Conservation (phyloP, 2,797 vertebrate genomes). For the Nannoperca australis region DNA sequence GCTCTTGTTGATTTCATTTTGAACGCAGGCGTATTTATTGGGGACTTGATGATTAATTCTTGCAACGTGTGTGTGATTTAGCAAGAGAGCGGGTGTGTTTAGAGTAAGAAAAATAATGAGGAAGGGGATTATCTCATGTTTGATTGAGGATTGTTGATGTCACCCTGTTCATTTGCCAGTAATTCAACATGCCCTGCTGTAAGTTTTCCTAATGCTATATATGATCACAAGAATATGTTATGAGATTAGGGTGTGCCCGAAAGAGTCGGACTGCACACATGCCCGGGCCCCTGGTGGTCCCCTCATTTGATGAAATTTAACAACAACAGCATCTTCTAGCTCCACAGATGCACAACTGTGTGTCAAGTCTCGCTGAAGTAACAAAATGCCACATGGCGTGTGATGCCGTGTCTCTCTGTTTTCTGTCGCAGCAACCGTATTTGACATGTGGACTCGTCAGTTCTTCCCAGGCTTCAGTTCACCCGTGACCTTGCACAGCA, state of each 20-base stretch:
- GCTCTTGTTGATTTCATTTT: constrained; percentile 41
- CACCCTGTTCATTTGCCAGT: constrained; percentile 31
- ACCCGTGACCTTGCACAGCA: constrained; percentile 37
- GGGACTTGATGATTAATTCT: constrained; percentile 55
- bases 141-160: constrained; percentile 51
- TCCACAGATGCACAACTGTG: constrained; percentile 37
- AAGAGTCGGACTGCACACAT: constrained; percentile 4
- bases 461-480: constrained; percentile 29
- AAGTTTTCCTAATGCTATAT: constrained; percentile 31
- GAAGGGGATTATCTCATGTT: constrained; percentile 56
- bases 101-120: constrained; percentile 38
- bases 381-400: constrained; percentile 29
- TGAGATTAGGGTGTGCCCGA: constrained; percentile 11
- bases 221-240: constrained; percentile 29
- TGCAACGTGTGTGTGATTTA: constrained; percentile 47
- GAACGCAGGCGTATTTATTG: constrained; percentile 50
- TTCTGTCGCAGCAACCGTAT: constrained; percentile 2
- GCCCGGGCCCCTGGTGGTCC: constrained; percentile 21
- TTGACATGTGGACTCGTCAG: constrained; percentile 29
- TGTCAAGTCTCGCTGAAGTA: constrained; percentile 23
- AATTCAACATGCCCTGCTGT: constrained; percentile 10
- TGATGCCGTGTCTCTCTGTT: constrained; percentile 2
- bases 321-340: constrained; percentile 19
- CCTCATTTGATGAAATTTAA: constrained; percentile 33
- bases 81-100: constrained; percentile 13